Percentiles rank a stretch among this genome's conserved stretches.
Evolutionary conservation across 2,888 invertebrate species (phyloP).

Genomic region (Tortricodes alternella): DNA sequence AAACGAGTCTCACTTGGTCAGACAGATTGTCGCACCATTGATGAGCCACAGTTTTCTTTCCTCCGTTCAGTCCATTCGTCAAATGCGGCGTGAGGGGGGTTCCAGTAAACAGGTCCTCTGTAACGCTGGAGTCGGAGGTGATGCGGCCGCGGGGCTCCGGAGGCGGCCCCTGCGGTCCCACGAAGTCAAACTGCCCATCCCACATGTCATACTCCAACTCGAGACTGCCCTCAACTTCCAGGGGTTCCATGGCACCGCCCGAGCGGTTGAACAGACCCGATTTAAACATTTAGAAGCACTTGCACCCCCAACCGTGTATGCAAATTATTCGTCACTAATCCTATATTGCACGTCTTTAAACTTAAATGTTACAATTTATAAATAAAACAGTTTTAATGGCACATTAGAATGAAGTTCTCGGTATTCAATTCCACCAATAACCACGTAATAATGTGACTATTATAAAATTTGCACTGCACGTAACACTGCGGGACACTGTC

Average conservation of each 20-base stretch:
- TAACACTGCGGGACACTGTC: slow-evolving; percentile 49
- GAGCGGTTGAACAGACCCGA: slow-evolving; percentile 73
- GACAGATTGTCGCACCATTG: slow-evolving; percentile 83
- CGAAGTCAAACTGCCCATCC: slow-evolving; percentile 94
- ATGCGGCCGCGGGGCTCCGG: slow-evolving; percentile 62
- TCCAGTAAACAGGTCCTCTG: slow-evolving; percentile 77
- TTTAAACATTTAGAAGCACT: slow-evolving; percentile 71
- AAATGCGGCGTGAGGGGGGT: slow-evolving; percentile 73
- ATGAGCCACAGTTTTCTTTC: slow-evolving; percentile 81
- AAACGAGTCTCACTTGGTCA: slow-evolving; percentile 80
- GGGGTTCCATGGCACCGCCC: slow-evolving; percentile 68
- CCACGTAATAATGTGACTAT: slow-evolving; percentile 47
- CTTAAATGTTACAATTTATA: slow-evolving; percentile 39
- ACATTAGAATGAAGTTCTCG: slow-evolving; percentile 44
- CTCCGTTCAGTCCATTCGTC: slow-evolving; percentile 76
- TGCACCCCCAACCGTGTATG: slow-evolving; percentile 41
- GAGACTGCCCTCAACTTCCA: slow-evolving; percentile 82
- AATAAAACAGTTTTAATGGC: slow-evolving; percentile 70
- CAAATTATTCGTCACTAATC: slow-evolving; percentile 63
- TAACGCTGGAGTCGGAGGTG: slow-evolving; percentile 67
- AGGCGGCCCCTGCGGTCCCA: slow-evolving; percentile 83
- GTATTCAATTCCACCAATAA: slow-evolving; percentile 36
- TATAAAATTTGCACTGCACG: slow-evolving; percentile 40
- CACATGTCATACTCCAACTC: slow-evolving; percentile 94
- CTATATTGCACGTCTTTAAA: slow-evolving; percentile 62